These are phyloP conservation scores for Podarcis siculus DNA, from an alignment of 2,797 vertebrate species.

Conservation along the genomic window DNA sequence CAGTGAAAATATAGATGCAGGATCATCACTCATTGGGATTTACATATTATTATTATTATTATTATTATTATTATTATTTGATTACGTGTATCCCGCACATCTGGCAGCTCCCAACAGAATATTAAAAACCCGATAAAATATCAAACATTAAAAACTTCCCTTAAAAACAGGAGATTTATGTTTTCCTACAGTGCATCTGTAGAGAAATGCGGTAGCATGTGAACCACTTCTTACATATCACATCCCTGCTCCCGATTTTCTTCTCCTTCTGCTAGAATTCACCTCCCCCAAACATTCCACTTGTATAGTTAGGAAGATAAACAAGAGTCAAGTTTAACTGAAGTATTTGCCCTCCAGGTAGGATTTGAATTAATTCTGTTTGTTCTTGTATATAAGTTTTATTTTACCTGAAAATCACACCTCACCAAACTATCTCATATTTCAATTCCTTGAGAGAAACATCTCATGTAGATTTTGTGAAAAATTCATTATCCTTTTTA, in stretches of 20 bases:
- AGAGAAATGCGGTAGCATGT: background rate
- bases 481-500: constrained; percentile 31
- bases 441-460: constrained; percentile 43
- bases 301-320: constrained; percentile 53
- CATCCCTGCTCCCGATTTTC: constrained; percentile 2
- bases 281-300: constrained; percentile 30
- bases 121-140: no score
- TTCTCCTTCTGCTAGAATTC: constrained; percentile 42
- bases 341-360: constrained; percentile 62
- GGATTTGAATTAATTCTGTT: constrained; percentile 58
- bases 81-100: no score
- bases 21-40: background rate
- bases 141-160: no score
- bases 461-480: constrained; percentile 10
- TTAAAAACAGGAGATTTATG: background rate
- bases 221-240: background rate
- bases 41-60: no score
- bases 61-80: no score
- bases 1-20: background rate
- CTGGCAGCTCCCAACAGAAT: no score
- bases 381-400: constrained; percentile 48
- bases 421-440: constrained; percentile 23
- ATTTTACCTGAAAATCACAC: constrained; percentile 30
- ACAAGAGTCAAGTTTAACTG: constrained; percentile 46
- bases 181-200: background rate